Percentiles rank a stretch among this genome's conserved stretches.
phyloP scores from a whole-genome alignment of 2,888 invertebrate species.

The Gastrophysa polygoni region DNA sequence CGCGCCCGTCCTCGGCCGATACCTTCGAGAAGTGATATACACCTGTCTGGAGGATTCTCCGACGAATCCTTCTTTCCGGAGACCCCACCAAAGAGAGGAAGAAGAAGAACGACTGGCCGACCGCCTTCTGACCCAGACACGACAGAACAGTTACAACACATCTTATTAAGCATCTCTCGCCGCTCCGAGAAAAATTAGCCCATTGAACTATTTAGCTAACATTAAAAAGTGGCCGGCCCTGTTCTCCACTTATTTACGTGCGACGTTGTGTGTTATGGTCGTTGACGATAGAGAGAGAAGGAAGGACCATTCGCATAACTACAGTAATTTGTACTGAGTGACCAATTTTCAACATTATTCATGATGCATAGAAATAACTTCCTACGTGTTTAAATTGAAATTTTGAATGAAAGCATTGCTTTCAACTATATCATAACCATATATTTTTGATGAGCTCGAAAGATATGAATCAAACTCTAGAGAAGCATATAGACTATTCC shows the following conservation, averaged over 20 bases:
- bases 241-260: constrained; percentile 25
- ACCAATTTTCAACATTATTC: no score
- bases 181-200: constrained; percentile 35
- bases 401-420: no score
- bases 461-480: no score
- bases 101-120: constrained; percentile 42
- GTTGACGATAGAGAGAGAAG: neutral
- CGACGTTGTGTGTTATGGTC: constrained; percentile 1
- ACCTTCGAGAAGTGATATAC: constrained; percentile 54
- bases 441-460: no score
- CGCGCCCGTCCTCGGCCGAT: constrained; percentile 49
- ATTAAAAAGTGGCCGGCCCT: constrained; percentile 27
- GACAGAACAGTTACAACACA: constrained; percentile 61
- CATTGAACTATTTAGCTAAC: constrained; percentile 36
- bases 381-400: no score
- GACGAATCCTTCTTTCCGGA: constrained; percentile 38
- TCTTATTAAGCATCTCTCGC: constrained; percentile 52
- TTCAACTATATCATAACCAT: no score
- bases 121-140: constrained; percentile 66
- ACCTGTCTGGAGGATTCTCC: constrained; percentile 51
- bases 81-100: constrained; percentile 45
- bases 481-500: no score
- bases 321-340: no score
- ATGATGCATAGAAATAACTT: no score
- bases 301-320: neutral